Evolutionary conservation across 2,113 vertebrate genomes (phyloP).

Genomic region (Lamprologus lemairii): DNA sequence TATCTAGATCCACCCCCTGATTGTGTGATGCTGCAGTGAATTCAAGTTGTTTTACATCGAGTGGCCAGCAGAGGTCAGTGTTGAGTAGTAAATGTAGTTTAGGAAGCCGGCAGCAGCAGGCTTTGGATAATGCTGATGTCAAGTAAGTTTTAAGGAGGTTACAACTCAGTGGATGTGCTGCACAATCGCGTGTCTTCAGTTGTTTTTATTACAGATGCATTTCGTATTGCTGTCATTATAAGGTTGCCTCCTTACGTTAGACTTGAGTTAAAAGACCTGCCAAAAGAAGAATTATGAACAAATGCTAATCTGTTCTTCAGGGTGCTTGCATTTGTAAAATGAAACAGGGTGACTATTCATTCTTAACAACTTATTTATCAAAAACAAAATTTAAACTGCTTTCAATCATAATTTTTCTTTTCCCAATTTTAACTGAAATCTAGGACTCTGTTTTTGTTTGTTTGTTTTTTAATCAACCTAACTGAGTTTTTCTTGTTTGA

Average conservation of each 20-base stretch:
- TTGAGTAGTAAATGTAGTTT: slow-evolving; percentile 1
- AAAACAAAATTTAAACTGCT: not conserved
- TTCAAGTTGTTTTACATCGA: not conserved
- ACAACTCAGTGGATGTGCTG: not conserved
- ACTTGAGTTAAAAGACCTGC: not conserved
- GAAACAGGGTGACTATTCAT: not conserved
- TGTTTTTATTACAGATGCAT: not conserved
- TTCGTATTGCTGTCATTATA: not conserved
- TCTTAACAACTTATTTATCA: not conserved
- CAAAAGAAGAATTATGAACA: not conserved
- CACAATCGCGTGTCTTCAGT: not conserved
- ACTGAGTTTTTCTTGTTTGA: not conserved
- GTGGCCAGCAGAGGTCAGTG: slow-evolving; percentile 41
- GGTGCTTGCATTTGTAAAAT: not conserved
- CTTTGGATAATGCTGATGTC: not conserved
- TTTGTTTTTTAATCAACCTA: not conserved
- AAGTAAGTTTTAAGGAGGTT: not conserved
- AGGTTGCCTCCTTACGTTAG: not conserved
- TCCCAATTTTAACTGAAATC: not conserved
- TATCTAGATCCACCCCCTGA: not conserved
- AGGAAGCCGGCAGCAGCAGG: not conserved
- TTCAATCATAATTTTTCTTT: not conserved
- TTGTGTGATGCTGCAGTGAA: not conserved
- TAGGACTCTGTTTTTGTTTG: not conserved
- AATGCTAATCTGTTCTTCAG: not conserved